Base-by-base conservation (phyloP, 2,797 vertebrate species). In the Eleutherodactylus coqui region DNA sequence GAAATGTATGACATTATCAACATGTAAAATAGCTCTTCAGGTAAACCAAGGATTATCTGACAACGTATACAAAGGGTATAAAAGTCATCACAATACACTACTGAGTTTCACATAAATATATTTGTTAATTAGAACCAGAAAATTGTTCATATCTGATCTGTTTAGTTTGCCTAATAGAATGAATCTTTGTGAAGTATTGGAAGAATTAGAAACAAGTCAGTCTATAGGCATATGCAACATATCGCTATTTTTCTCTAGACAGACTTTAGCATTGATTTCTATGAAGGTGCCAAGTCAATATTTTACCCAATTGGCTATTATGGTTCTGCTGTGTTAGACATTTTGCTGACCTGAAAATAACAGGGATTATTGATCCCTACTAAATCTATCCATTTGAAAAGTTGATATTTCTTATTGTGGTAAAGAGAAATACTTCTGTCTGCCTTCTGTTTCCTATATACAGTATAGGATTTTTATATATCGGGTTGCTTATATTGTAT, bases 251-350 rank as follows among this genome's bases (percentile, higher is more conserved):
- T 69, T 21, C 64, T 38, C 64, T n/a, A 36, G 34, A 24, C 64
- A 69, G 64, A 36, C 64, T 69, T 36, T 69, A 38, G 10, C 27
- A 69, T 36, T 69, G 64, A 69, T 69, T 69, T 67, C 38, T 69
- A 38, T 36, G 64, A 69, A 69, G 64, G 32, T 69, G 64, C 64
- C 64, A 36, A 6, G 64, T 69, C 64, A 69, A 69, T 69, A 38
- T 69, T 69, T 69, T 36, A 69, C 64, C 64, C 64, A 69, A 32
- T 36, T 69, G 64, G 64, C 34, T 69, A 69, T 69, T 69, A 69
- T 69, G 34, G 17, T 69, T 69, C 38, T 36, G 34, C 64, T 36
- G 19, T 36, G 64, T 19, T 69, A 38, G 64, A 21, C 0, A 17
- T 36, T 69, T 36, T 69, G 34, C 64, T 69, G 34, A 75, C 70